Evolutionary conservation across 2,888 invertebrate species (phyloP).

Genomic region (Diplolepis rosae): DNA sequence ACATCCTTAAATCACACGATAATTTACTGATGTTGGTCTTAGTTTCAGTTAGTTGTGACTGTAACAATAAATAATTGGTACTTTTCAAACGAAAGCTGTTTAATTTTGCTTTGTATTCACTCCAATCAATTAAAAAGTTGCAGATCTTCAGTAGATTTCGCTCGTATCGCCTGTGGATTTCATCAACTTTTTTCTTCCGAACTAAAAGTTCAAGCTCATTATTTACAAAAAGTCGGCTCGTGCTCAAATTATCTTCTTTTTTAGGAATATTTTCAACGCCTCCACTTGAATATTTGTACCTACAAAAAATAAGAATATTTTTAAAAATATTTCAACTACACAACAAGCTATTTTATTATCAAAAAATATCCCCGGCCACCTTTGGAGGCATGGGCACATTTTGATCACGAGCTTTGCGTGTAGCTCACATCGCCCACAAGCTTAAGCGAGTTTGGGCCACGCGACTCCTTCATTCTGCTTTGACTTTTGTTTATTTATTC

Average conservation of each 20-base stretch:
- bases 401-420: too few species aligned
- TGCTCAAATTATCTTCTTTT: conserved; percentile 15
- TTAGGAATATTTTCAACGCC: background rate
- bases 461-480: too few species aligned
- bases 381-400: too few species aligned
- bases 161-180: conserved; percentile 29
- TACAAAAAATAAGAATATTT: background rate
- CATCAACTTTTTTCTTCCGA: conserved; percentile 12
- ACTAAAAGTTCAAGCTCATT: background rate
- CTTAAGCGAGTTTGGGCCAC: too few species aligned
- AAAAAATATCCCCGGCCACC: too few species aligned
- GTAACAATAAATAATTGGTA: background rate
- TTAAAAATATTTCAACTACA: background rate
- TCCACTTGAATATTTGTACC: background rate
- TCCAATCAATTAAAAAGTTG: background rate
- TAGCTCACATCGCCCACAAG: too few species aligned
- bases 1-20: background rate
- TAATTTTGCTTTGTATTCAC: background rate
- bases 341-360: too few species aligned
- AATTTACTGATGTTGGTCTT: conserved; percentile 18
- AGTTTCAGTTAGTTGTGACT: background rate
- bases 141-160: background rate
- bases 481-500: too few species aligned
- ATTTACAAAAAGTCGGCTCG: background rate
- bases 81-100: background rate